Conservation (phyloP, 2,797 vertebrate genomes). For the Thunnus albacares region DNA sequence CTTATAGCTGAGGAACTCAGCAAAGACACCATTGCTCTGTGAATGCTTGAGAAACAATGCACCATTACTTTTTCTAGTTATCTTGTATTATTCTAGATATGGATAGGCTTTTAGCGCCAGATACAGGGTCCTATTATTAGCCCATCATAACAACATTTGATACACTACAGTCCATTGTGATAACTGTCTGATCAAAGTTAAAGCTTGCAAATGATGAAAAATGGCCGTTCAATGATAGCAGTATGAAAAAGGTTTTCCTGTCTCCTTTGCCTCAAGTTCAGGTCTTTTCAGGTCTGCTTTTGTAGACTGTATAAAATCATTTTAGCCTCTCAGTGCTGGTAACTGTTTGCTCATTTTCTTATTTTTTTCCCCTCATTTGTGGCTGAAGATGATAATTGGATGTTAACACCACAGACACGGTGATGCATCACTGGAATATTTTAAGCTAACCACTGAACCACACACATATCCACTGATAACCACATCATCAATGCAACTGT, state of each 20-base stretch:
- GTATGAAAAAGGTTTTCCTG: conserved; percentile 48
- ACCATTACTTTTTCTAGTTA: not conserved
- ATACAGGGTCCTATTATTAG: conserved; percentile 28
- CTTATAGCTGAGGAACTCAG: not conserved
- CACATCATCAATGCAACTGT: not conserved
- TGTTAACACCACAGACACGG: not conserved
- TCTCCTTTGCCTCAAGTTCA: conserved; percentile 20
- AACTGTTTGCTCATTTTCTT: not conserved
- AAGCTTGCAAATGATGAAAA: conserved; percentile 33
- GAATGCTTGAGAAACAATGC: conserved; percentile 28
- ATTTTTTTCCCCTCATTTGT: not conserved
- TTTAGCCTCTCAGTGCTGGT: conserved; percentile 4
- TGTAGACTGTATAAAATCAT: conserved; percentile 21
- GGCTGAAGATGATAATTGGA: not conserved
- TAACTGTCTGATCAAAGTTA: conserved; percentile 47
- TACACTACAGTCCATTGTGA: conserved; percentile 31
- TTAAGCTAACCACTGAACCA: not conserved
- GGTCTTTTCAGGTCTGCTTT: conserved; percentile 22
- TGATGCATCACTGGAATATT: not conserved
- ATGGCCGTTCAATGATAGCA: conserved; percentile 26
- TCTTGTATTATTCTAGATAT: conserved; percentile 19
- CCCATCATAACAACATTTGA: conserved; percentile 36
- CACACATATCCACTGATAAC: not conserved
- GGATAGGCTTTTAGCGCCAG: not conserved
- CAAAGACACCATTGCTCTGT: not conserved